A percentile compares a stretch with the other conserved stretches of the same genome.
Conservation (phyloP, 1,140 invertebrate species). For the Heliconius himera region DNA sequence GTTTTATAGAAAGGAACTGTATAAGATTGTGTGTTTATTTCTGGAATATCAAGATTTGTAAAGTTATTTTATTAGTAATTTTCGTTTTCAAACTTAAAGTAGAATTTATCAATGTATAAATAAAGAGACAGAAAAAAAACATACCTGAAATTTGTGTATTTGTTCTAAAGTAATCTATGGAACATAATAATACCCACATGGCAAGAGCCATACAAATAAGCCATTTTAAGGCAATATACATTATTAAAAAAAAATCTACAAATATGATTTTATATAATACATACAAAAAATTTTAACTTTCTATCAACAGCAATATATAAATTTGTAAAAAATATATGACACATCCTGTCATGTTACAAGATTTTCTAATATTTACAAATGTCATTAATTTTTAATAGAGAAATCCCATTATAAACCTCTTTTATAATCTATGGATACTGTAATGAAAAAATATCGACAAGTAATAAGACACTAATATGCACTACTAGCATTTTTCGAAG, state of each 20-base stretch:
- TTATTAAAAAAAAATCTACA: constrained; percentile 37
- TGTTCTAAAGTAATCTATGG: constrained; percentile 37
- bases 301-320: constrained; percentile 39
- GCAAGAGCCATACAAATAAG: constrained; percentile 51
- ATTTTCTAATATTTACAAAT: background rate
- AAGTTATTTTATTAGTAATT: background rate
- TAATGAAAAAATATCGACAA: background rate
- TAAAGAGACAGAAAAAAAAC: background rate
- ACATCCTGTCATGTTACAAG: constrained; percentile 46
- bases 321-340: constrained; percentile 37
- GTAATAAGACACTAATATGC: too few relatives aligned
- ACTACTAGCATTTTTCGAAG: too few relatives aligned
- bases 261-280: background rate
- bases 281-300: constrained; percentile 50
- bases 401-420: background rate
- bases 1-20: background rate
- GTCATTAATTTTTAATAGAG: constrained; percentile 4
- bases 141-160: background rate
- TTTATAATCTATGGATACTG: background rate
- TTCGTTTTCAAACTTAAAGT: background rate
- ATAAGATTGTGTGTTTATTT: background rate
- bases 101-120: background rate
- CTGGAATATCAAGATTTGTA: background rate
- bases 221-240: constrained; percentile 77
- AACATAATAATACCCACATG: constrained; percentile 67